Conservation (phyloP, 2,797 vertebrate species). For the Amniataba percoides region DNA sequence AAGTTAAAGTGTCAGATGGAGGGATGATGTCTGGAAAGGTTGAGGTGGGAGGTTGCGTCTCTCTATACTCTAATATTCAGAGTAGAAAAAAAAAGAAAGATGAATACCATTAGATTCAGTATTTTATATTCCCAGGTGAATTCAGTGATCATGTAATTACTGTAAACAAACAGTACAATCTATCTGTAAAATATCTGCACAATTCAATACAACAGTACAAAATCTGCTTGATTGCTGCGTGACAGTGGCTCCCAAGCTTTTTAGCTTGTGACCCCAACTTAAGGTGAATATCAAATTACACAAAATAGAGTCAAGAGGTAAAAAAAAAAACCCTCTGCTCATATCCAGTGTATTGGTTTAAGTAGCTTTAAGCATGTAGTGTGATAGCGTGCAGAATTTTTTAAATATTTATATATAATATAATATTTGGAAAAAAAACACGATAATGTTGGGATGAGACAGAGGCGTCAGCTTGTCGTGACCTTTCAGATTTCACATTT, state of each 20-base stretch:
- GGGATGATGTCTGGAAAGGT: conserved; percentile 22
- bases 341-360: too few species aligned
- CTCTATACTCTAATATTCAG: too few species aligned
- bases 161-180: neutral
- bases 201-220: too few species aligned
- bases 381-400: too few species aligned
- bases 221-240: neutral
- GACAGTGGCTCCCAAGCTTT: neutral
- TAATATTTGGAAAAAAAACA: too few species aligned
- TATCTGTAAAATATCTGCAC: neutral
- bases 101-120: conserved; percentile 3
- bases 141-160: too few species aligned
- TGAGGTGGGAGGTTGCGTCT: conserved; percentile 12
- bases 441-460: neutral
- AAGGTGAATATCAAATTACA: too few species aligned
- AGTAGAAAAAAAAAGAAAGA: neutral
- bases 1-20: conserved; percentile 53
- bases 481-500: neutral
- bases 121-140: neutral
- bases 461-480: conserved; percentile 2
- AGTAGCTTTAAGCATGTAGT: too few species aligned
- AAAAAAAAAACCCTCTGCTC: too few species aligned
- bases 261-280: neutral
- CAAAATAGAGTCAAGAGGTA: too few species aligned
- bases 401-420: too few species aligned